Evolutionary conservation across 1,140 invertebrate genomes (phyloP).

Genomic region (Dolichoris vasculosae): DNA sequence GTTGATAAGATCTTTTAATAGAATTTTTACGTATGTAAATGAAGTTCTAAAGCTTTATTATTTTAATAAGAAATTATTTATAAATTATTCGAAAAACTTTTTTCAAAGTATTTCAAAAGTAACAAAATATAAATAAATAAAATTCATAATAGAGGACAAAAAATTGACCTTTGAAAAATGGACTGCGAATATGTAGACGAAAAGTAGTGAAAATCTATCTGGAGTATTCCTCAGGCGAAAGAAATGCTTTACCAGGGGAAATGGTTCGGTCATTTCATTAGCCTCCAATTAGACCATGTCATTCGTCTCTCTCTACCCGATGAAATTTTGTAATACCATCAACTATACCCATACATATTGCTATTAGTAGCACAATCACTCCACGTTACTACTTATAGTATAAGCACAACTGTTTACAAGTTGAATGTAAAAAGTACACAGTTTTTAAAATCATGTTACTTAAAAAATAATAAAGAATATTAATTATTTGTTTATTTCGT

Average conservation of each 20-base stretch:
- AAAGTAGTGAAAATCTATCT: background rate
- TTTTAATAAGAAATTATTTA: too few relatives aligned
- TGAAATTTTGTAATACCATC: constrained; percentile 50
- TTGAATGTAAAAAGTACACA: too few relatives aligned
- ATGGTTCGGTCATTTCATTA: constrained; percentile 54
- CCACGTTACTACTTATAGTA: too few relatives aligned
- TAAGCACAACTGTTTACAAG: too few relatives aligned
- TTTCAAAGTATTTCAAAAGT: too few relatives aligned
- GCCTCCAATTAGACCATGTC: constrained; percentile 36
- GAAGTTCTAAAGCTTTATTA: too few relatives aligned
- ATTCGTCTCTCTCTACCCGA: background rate
- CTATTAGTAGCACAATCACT: background rate
- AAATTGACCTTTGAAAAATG: background rate
- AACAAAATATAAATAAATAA: background rate
- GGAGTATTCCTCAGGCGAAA: background rate
- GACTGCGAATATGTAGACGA: background rate
- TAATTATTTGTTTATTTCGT: too few relatives aligned
- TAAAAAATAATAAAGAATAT: too few relatives aligned
- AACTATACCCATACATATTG: constrained; percentile 31
- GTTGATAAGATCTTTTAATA: too few relatives aligned
- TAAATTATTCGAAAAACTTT: too few relatives aligned
- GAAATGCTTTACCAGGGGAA: constrained; percentile 46
- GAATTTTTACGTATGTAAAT: too few relatives aligned
- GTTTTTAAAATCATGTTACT: too few relatives aligned
- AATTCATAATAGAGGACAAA: background rate